Base-by-base conservation (phyloP, 2,888 invertebrate species). In the Molanna angustata region DNA sequence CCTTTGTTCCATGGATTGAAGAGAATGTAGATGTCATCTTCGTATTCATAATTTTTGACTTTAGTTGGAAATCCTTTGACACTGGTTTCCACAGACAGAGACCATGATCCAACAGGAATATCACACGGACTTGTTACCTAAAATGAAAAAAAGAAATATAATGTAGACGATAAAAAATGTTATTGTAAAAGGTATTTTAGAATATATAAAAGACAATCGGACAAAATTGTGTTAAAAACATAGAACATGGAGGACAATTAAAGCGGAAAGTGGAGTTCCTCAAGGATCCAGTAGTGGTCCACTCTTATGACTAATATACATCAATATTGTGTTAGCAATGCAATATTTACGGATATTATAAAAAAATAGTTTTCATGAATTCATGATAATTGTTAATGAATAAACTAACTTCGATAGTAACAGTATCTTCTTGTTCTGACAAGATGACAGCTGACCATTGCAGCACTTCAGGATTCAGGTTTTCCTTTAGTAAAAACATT, bases 1-100 rank as follows among this genome's bases (percentile, higher is more conserved):
- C 91, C 86, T 74, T 83, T 81, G 60, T 83, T 78, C 90, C 90
- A 91, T 1, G 92, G 90, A 68, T 91, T 92, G 71, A 90, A 91
- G 9, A 92, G 73, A 16, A 92, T 71, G 69, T 86, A 90, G 50
- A 90, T 66, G 47, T 85, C 84, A 50, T 83, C 82, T 6, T 84
- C 83, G 60, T 82, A 83, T 56, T 80, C 78, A 62, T 76, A 84
- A 1, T 64, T 64, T 11, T 69, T 64, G 41, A 72, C 64, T 4
- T 72, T 69, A 1, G 73, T 72, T 1, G 69, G 65, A 2, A 69
- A 64, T 40, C 69, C 73, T 59, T 73, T 67, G 20, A 73, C 63
- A 16, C 78, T 78, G 1, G 84, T 84, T 59, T 84, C 80, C 3
- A 88, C 76, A 41, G 80, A 76, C 4, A 86, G 72, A 7, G 75